These are phyloP conservation scores for Plagodis dolabraria DNA, from an alignment of 2,888 invertebrate species.

Conservation along the genomic window DNA sequence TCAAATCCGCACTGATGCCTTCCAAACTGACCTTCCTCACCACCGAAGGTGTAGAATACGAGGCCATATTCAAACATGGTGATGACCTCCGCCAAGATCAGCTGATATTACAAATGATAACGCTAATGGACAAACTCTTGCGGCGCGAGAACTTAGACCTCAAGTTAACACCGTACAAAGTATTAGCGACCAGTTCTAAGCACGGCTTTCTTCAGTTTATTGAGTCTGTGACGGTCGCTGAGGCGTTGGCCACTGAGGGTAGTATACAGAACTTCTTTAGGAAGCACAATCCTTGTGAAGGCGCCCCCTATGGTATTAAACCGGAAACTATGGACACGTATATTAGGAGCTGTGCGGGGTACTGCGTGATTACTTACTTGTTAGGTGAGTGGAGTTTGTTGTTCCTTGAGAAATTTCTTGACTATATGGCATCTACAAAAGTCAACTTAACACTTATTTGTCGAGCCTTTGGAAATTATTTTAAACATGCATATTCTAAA, in stretches of 20 bases:
- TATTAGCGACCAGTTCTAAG: conserved; percentile 97
- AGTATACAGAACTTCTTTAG: conserved; percentile 97
- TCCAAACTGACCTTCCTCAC: conserved; percentile 95
- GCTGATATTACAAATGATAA: conserved; percentile 98
- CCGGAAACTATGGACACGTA: conserved; percentile 99
- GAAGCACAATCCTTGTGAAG: conserved; percentile 94
- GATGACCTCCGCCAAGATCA: conserved; percentile 99
- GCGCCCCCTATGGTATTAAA: conserved; percentile 94
- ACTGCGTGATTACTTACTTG: conserved; percentile 99
- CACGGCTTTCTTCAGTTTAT: conserved; percentile 99
- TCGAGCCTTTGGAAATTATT: too few species aligned
- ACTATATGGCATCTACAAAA: too few species aligned
- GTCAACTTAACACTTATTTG: too few species aligned
- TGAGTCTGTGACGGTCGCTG: conserved; percentile 96
- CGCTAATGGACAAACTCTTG: conserved; percentile 98
- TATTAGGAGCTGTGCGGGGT: conserved; percentile 97
- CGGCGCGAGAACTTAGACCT: conserved; percentile 98
- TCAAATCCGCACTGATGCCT: conserved; percentile 99
- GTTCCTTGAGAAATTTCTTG: too few species aligned
- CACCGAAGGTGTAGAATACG: conserved; percentile 92
- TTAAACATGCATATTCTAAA: too few species aligned
- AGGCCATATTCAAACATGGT: conserved; percentile 98
- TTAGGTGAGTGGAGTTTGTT: conserved; percentile 78
- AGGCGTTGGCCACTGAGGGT: conserved; percentile 94
- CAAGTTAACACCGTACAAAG: conserved; percentile 96